phyloP scores from a whole-genome alignment of 1,140 invertebrate species.

The Arctopsyche grandis region DNA sequence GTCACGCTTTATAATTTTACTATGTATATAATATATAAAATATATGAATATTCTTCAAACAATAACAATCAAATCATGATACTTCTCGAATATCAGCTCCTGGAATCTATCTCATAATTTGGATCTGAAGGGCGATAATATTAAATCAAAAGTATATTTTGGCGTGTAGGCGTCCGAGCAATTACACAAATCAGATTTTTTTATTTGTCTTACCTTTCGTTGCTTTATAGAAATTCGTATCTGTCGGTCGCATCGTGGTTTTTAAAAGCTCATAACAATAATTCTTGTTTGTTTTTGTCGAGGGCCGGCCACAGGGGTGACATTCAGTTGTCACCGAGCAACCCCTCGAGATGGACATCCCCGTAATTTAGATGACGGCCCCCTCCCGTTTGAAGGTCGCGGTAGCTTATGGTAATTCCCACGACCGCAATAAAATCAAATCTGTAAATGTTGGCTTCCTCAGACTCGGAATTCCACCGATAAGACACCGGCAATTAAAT shows the following conservation, averaged over 20 bases:
- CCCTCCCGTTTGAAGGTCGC: not conserved
- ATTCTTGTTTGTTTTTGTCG: constrained; percentile 37
- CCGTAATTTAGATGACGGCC: not conserved
- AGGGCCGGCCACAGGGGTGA: not conserved
- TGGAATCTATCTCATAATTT: not conserved
- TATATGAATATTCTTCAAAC: no score
- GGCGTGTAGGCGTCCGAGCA: not conserved
- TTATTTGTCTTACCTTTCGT: no score
- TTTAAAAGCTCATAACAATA: constrained; percentile 51
- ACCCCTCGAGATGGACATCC: constrained; percentile 11
- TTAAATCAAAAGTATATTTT: not conserved
- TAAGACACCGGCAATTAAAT: not conserved
- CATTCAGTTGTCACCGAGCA: constrained; percentile 9
- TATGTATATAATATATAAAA: no score
- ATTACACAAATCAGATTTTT: constrained; percentile 5
- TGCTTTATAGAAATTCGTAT: not conserved
- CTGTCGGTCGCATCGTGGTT: not conserved
- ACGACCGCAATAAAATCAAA: constrained; percentile 33
- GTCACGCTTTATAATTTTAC: constrained; percentile 7
- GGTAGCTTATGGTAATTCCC: constrained; percentile 30
- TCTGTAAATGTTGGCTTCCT: not conserved
- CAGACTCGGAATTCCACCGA: constrained; percentile 11
- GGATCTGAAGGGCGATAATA: not conserved
- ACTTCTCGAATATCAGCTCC: not conserved
- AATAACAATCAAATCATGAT: constrained; percentile 14